A percentile compares a stretch with the other conserved stretches of the same genome.
phyloP scores from a whole-genome alignment of 2,888 invertebrate species.

The Isotomurus palustris region DNA sequence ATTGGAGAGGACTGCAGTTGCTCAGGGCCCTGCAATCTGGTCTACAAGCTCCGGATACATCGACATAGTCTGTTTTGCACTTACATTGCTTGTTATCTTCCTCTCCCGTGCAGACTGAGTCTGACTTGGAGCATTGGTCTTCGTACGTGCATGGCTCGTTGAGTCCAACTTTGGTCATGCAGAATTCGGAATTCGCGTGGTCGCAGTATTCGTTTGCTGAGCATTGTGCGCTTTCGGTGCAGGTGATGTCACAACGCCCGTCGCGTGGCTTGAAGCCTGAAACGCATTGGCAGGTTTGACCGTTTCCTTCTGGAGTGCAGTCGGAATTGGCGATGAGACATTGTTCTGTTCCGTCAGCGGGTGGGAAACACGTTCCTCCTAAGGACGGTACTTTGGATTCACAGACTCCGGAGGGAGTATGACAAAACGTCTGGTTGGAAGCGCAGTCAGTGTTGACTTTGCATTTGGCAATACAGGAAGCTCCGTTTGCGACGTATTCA shows the following conservation, averaged over 20 bases:
- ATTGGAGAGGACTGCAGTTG: neutral
- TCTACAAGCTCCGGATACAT: neutral
- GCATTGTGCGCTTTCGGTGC: neutral
- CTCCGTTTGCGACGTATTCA: neutral
- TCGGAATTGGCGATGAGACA: neutral
- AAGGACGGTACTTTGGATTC: neutral
- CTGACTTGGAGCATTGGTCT: conserved; percentile 1
- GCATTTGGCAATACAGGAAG: neutral
- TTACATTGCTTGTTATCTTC: neutral
- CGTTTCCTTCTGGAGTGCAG: neutral
- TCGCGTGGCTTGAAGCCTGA: neutral
- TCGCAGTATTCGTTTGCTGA: too few species aligned
- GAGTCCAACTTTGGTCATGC: neutral
- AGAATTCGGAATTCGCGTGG: neutral
- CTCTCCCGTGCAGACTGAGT: neutral
- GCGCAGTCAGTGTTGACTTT: neutral
- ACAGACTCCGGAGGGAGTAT: neutral
- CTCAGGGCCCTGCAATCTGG: neutral
- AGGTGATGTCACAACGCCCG: neutral
- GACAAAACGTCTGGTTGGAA: neutral
- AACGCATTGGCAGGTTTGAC: neutral
- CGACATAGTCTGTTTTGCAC: neutral
- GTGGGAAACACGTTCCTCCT: too few species aligned
- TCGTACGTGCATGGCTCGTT: neutral
- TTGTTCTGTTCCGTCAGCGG: too few species aligned